Base-by-base conservation (phyloP, 2,888 invertebrate species). In the Drosophila sordidula region DNA sequence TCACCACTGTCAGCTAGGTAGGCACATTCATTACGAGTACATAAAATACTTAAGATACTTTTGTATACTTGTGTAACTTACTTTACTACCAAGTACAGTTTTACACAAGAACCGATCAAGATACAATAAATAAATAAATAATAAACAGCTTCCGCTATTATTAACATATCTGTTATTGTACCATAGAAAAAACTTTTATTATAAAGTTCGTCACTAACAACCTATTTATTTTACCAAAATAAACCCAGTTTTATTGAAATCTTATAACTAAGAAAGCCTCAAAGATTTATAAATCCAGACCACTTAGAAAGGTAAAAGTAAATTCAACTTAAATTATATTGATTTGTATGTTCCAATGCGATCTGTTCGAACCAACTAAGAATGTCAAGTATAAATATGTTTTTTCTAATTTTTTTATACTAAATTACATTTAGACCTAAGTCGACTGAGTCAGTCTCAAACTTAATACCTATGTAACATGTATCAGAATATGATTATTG, bases 401-500 rank as follows among this genome's bases (percentile, higher is more conserved):
- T 47, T 38, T 50, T 46, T 50, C 45, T 66, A 9, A 54, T 47
- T 38, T 22, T 32, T 47, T 32, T 46, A 32, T 36, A 45, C 32
- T 52, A 42, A 55, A 61, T 58, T 34, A 44, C 56, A 42, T 47
- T 46, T n/a, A n/a, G 41, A 52, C 22, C 26, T 32, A 62, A 58
- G 44, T 56, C 54, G 16, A 39, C 38, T 46, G 29, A 63, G 44
- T 45, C 54, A 45, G 51, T 50, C 54, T 39, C 14, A 57, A 50
- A 54, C 56, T 39, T 16, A 49, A 49, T 55, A 63, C 45, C 47
- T 55, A 58, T 80, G 65, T 65, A 78, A 55, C 54, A 58, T 67
- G 47, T 74, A 74, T 79, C 44, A 63, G 64, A 61, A 64, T 42
- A 81, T 71, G 61, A 73, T 56, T 66, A 84, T 73, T 38, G 58